Percentiles rank a stretch among this genome's conserved stretches.
phyloP scores from a whole-genome alignment of 2,888 invertebrate species.

The Acanthacorydalis orientalis region DNA sequence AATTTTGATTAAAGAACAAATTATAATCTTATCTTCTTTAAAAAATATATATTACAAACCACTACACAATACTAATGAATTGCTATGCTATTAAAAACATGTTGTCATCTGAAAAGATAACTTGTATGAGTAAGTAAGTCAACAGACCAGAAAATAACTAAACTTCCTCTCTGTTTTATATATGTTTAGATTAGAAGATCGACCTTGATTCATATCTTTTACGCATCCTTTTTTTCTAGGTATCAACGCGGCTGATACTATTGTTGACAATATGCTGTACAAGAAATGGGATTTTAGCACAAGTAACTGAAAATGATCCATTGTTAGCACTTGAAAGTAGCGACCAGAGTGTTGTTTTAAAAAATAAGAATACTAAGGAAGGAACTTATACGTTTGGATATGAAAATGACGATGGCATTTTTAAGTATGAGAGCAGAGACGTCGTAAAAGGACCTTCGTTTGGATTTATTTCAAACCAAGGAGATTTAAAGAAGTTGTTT shows the following conservation, averaged over 20 bases:
- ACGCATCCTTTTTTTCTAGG: slow-evolving; percentile 11
- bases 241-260: slow-evolving; percentile 15
- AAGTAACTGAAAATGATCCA: slow-evolving; percentile 32
- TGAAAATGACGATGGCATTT: slow-evolving; percentile 71
- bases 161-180: too few species aligned
- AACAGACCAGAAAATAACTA: too few species aligned
- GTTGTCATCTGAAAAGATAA: too few species aligned
- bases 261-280: slow-evolving; percentile 9
- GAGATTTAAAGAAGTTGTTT: not conserved
- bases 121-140: too few species aligned
- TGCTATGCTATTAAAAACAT: too few species aligned
- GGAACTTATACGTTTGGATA: slow-evolving; percentile 74
- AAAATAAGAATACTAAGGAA: slow-evolving; percentile 63
- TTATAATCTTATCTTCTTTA: too few species aligned
- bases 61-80: too few species aligned
- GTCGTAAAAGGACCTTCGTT: slow-evolving; percentile 49
- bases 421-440: slow-evolving; percentile 70
- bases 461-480: not conserved
- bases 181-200: too few species aligned
- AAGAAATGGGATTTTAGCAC: not conserved
- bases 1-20: too few species aligned
- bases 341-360: slow-evolving; percentile 58
- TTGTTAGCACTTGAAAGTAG: slow-evolving; percentile 43
- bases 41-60: too few species aligned
- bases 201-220: not conserved